Evolutionary conservation across 2,113 vertebrate genomes (phyloP).

Genomic region (Erinaceus europaeus): DNA sequence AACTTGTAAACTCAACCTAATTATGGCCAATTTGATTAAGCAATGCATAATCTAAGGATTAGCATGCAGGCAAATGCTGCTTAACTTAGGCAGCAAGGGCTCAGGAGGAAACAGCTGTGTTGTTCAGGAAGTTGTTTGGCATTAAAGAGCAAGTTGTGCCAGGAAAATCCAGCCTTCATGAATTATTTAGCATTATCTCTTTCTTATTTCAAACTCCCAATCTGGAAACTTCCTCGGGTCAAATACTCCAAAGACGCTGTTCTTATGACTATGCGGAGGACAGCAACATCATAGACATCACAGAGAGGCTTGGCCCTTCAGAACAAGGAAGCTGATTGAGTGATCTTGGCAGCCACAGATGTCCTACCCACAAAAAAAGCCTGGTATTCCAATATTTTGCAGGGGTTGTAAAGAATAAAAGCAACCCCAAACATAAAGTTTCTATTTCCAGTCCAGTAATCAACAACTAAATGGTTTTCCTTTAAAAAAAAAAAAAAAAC

Average conservation of each 20-base stretch:
- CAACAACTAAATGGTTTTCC: background rate
- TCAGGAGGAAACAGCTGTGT: constrained; percentile 52
- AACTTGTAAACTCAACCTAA: constrained; percentile 62
- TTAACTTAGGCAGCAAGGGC: constrained; percentile 47
- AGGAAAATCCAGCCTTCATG: constrained; percentile 4
- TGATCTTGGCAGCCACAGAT: background rate
- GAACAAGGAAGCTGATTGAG: background rate
- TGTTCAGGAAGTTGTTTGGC: constrained; percentile 50
- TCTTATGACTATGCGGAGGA: background rate
- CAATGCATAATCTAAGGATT: constrained; percentile 65
- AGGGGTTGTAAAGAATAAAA: background rate
- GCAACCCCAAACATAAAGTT: background rate
- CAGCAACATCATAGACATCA: no score
- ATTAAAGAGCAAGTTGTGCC: constrained; percentile 43
- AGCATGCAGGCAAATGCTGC: constrained; percentile 53
- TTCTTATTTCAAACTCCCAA: constrained; percentile 26
- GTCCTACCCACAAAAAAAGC: background rate
- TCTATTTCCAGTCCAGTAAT: background rate
- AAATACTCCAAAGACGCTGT: background rate
- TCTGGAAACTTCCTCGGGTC: constrained; percentile 22
- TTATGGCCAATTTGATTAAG: constrained; percentile 70
- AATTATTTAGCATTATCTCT: background rate
- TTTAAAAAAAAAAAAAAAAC: no score
- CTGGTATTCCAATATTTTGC: background rate
- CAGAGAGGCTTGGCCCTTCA: background rate